phyloP scores from a whole-genome alignment of 1,140 invertebrate species.

The Cyclargus thomasi region DNA sequence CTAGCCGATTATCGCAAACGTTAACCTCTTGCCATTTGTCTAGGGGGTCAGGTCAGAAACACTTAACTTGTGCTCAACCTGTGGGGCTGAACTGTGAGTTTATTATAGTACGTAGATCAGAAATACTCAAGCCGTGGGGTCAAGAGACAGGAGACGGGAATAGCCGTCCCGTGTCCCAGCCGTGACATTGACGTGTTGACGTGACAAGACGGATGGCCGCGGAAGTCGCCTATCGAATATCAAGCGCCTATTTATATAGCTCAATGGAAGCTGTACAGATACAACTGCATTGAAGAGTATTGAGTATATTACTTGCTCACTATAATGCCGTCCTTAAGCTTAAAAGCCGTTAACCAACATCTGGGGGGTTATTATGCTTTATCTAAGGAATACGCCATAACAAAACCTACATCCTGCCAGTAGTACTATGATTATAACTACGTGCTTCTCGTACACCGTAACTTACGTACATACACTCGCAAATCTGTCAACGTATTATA shows the following conservation, averaged over 20 bases:
- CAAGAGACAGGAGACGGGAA: background rate
- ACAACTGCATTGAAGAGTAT: background rate
- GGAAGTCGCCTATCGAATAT: background rate
- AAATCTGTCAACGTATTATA: background rate
- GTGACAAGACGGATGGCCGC: conserved; percentile 4
- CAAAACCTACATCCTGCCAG: no score
- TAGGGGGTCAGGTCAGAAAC: no score
- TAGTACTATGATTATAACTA: no score
- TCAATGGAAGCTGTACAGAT: background rate
- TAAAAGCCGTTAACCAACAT: no score
- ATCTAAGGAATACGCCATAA: no score
- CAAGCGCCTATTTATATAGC: background rate
- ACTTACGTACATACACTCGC: no score
- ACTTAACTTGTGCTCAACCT: no score
- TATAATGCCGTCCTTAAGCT: no score
- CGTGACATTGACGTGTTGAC: conserved; percentile 8
- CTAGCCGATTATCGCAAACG: no score
- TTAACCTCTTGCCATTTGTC: no score
- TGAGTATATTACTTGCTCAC: background rate
- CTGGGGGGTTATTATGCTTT: no score
- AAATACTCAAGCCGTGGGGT: background rate
- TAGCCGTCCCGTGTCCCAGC: background rate
- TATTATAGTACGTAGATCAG: background rate
- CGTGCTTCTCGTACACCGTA: no score
- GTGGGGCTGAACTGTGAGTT: background rate